Evolutionary conservation across 1,140 invertebrate genomes (phyloP), one percentile per base, ranked within the genome.

Genomic region (Zaprionus ghesquierei): DNA sequence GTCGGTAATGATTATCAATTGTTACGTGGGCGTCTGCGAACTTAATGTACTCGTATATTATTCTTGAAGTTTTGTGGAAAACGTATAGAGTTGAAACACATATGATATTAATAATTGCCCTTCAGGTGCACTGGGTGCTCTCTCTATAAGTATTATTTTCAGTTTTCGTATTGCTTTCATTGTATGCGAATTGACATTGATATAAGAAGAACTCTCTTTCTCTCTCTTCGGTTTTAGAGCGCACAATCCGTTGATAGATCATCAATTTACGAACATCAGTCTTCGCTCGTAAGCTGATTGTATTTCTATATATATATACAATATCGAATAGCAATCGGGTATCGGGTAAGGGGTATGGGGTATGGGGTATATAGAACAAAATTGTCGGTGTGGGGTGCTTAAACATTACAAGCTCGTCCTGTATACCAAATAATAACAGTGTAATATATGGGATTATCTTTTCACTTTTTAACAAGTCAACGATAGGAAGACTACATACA

Each of bases 221-320:
- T n/a, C n/a, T n/a, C n/a, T n/a, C n/a, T n/a, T n/a, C n/a, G n/a
- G 33, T 46, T 25, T 22, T 61, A 49, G 41, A 29, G 58, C 58
- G 33, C 66, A 56, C 59, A 63, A 69, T 63, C 25, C 54, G 59
- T 54, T 27, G 29, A 22, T 68, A 58, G 56, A 68, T 49, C 50
- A 55, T 63, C 12, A 35, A 46, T 59, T 69, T 62, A 69, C 58
- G 56, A 69, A 56, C 73, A 76, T 76, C 73, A 76, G 73, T 76
- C 73, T 76, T 76, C 61, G 69, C 69, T 73, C 65, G 73, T 75
- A 75, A 70, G 73, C 73, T 75, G 73, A 75, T 75, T 75, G 61
- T 63, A 71, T 61, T 71, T 55, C n/a, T 54, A 51, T 27, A 15
- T 46, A 10, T 69, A 33, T 62, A 49, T 35, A 46, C 46, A 50